A percentile compares a stretch with the other conserved stretches of the same genome.
Evolutionary conservation across 1,140 invertebrate species (phyloP).

Genomic region (Microplitis mediator): DNA sequence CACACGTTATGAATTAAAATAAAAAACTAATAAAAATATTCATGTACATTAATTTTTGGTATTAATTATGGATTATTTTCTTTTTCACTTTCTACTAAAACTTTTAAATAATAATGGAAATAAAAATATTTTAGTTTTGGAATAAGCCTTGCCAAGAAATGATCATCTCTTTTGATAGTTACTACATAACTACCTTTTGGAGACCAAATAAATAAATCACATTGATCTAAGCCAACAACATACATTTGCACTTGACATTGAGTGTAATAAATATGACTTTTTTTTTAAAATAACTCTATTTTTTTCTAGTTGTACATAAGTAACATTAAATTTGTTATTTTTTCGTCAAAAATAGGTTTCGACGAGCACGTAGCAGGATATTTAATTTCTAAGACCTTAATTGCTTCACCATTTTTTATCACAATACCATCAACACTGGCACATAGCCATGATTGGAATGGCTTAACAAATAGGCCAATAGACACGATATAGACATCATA

Average conservation of each 20-base stretch:
- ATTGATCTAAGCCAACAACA: not conserved
- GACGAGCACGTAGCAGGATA: slow-evolving; percentile 28
- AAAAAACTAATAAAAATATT: not conserved
- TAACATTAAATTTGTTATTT: not conserved
- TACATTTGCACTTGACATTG: slow-evolving; percentile 11
- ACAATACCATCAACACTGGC: slow-evolving; percentile 36
- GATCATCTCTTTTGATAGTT: not conserved
- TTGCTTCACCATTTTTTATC: slow-evolving; percentile 24
- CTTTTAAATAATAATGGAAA: not conserved
- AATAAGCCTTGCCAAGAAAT: not conserved
- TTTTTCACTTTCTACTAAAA: not conserved
- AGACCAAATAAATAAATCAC: not conserved
- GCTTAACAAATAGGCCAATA: slow-evolving; percentile 27
- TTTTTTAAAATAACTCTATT: not conserved
- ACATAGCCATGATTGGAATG: slow-evolving; percentile 34
- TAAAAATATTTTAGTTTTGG: not conserved
- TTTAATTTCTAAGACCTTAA: slow-evolving; percentile 38
- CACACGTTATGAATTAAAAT: not conserved
- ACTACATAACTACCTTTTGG: not conserved
- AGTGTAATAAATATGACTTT: slow-evolving; percentile 5
- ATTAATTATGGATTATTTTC: no score
- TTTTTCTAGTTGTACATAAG: not conserved
- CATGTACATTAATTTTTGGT: not conserved
- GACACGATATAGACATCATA: slow-evolving; percentile 16
- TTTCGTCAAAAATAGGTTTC: not conserved